Base-by-base conservation (phyloP, 2,797 vertebrate genomes). In the Sebastes kiyomatsui region DNA sequence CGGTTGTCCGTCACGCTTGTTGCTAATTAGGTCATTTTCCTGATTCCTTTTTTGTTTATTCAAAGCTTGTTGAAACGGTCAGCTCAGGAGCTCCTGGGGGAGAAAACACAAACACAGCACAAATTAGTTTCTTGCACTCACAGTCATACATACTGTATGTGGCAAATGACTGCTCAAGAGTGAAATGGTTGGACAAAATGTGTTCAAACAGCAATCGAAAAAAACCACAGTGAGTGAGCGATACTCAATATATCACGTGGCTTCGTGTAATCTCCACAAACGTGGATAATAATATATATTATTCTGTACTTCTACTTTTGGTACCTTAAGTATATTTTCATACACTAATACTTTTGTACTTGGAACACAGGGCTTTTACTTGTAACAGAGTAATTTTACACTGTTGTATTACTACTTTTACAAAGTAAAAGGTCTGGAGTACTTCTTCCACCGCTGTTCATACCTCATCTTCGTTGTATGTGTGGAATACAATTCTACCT, bases 1-100 rank as follows among this genome's bases (percentile, higher is more conserved):
- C 78, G 74, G 75, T 86, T 76, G 81, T 85, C 74, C 5, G 72
- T 82, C 70, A 67, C 67, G 0, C 70, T 68, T 4, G 35, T 16
- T 0, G 14, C 42, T 61, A 72, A 73, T 90, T 88, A 93, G 84
- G 90, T 91, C 94, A 95, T 94, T 87, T 88, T 93, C 72, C 28
- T 60, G 67, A 13, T 55, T 79, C 27, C 28, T 67, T 67, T 66
- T 69, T 68, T 74, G 52, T 58, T 42, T 75, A 69, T 61, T 72
- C 71, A 76, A 88, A 89, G 67, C 83, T 54, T 81, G 79, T 75
- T 77, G 52, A 84, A 77, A 80, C 28, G 8, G 16, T 75, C 72
- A 49, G 25, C 67, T 90, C 52, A 80, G 77, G 35, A 27, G 67
- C 27, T 87, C 90, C 93, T 94, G 55, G 6, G 66, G 65, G 65